Base-by-base conservation (phyloP, 2,113 vertebrate species). In the Hypanus sabinus region DNA sequence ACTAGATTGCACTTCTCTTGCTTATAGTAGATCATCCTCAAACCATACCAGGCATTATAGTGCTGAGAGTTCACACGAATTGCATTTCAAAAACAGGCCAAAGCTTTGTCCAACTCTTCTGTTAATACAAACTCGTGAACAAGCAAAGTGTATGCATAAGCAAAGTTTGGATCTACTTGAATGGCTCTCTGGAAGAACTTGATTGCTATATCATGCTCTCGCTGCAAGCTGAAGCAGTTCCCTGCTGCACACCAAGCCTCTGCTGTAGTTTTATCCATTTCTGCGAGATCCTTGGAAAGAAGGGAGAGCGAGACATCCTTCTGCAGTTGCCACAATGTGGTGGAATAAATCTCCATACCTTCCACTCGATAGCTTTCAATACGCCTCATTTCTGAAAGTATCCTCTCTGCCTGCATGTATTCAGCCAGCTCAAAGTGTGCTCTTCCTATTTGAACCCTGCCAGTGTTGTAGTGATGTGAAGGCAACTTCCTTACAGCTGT, bases 11-110 rank as follows among this genome's bases (percentile, higher is more conserved):
- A 99, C 95, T 99, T 99, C 96, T 99, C 99, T 96, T 99, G 99
- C 95, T 99, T 99, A 96, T 99, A 99, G 96, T 99, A 99, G 96
- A 99, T 99, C 98, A 99, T 99, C 94, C 99, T 98, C 96, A 99
- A 96, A 73, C 99, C 98, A 38, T 94, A 98, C 98, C 98, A 99
- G 14, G 98, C 99, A 20, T 99, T 99, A 94, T 99, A 99, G 96
- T 99, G 99, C 94, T 99, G 96, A 80, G 97, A 97, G 96, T 99
- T 99, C 94, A 99, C 98, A 95, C 99, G 96, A 95, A 99, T 99
- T 94, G 98, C 98, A 22, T 99, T 99, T 36, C 98, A 96, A 94
- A 99, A 99, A 95, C 98, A 99, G 95, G 98, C 98, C 71, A 99
- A 94, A 0, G 98, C 98, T 96, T 99, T 98, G 95, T 99, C 99